Evolutionary conservation across 2,888 invertebrate species (phyloP), one percentile per base, ranked within the genome.

Genomic region (Drosophila kambysellisi): DNA sequence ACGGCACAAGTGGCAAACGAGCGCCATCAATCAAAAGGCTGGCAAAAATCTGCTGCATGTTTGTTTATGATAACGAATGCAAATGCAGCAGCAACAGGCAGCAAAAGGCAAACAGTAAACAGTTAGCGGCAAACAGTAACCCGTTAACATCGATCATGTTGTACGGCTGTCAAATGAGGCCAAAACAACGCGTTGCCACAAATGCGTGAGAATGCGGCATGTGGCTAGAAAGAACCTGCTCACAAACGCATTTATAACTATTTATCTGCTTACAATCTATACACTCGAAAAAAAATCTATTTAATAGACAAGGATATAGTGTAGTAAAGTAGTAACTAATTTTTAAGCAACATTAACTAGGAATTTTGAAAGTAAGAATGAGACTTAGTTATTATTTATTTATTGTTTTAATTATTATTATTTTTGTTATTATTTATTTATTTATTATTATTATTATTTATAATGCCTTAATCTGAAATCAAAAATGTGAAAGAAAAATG

Each of bases 51-150:
- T 68, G 69, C 64, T 76, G 25, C 66, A 73, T 84, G 70, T 75
- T 70, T 60, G 54, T 50, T 77, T 85, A 79, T 86, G 83, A 90
- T 83, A 86, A 78, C 76, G 66, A 87, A 88, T 88, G 88, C 90
- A 88, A 89, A 89, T 64, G 79, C 51, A 25, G 32, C 61, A 59
- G 56, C 65, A 54, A 48, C 54, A n/a, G 65, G 65, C 58, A 58
- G 30, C 56, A 48, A 57, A 32, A 35, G 51, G 20, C 25, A 53
- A 71, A 48, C 32, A 50, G 37, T 33, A 65, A 73, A 69, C 68
- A 74, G 69, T 50, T 66, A 79, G 62, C 50, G 61, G 71, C 39
- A 65, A 68, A 67, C 50, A 69, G 53, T 67, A 66, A 82, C 70
- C 70, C 70, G 74, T 72, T 56, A 70, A 75, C 82, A 86, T 82